A percentile compares a stretch with the other conserved stretches of the same genome.
These are phyloP conservation scores for Botrylloides violaceus DNA, from an alignment of 23 tunicate genomes.

Conservation along the genomic window DNA sequence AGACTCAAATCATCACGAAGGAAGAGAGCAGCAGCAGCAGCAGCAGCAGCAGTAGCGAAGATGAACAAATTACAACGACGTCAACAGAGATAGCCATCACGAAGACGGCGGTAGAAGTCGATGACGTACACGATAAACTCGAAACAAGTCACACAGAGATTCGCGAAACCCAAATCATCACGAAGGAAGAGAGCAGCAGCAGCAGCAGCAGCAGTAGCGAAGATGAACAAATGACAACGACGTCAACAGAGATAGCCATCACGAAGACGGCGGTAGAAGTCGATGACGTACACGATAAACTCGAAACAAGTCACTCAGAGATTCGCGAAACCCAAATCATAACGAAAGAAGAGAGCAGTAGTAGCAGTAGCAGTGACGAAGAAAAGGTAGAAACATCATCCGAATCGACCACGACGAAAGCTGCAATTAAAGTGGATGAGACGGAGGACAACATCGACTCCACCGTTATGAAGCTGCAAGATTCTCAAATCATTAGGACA, in stretches of 20 bases:
- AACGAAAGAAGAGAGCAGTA: too few species aligned
- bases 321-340: too few species aligned
- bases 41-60: background rate
- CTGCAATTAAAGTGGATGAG: background rate
- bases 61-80: background rate
- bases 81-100: too few species aligned
- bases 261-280: background rate
- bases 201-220: background rate
- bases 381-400: background rate
- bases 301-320: too few species aligned
- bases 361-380: background rate
- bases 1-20: too few species aligned
- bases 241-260: background rate
- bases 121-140: too few species aligned
- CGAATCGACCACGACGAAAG: background rate
- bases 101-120: background rate
- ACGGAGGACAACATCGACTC: too few species aligned
- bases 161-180: background rate
- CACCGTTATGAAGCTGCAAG: too few species aligned
- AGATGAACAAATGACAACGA: background rate
- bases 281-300: background rate
- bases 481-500: background rate
- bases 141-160: too few species aligned
- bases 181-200: background rate
- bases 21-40: background rate